Conservation (phyloP, 2,888 invertebrate genomes). For the Hetaerina titia region DNA sequence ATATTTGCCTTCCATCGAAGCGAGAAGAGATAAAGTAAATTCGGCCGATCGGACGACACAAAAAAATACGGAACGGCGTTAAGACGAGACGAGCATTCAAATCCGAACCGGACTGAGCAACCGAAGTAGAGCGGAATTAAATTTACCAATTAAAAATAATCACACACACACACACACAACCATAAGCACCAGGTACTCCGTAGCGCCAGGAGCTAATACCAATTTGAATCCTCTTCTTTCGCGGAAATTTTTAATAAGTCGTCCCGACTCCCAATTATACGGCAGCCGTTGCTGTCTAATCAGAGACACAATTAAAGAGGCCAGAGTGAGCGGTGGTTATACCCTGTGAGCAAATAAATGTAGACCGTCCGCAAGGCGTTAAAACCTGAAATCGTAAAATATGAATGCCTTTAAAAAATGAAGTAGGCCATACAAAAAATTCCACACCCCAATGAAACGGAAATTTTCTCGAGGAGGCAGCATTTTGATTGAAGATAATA, state of each 20-base stretch:
- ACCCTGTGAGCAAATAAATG: neutral
- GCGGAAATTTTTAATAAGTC: conserved; percentile 25
- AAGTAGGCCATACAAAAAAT: too few relatives aligned
- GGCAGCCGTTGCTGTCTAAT: neutral
- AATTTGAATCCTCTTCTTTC: neutral
- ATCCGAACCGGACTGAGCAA: neutral
- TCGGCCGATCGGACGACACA: neutral
- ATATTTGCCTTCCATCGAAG: neutral
- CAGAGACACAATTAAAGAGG: neutral
- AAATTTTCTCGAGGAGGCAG: too few relatives aligned
- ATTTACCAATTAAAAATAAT: neutral
- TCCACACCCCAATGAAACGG: too few relatives aligned
- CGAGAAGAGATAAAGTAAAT: neutral
- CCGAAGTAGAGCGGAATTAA: neutral
- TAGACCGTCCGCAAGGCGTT: neutral
- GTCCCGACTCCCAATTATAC: neutral
- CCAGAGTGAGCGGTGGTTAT: neutral
- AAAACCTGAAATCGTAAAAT: neutral
- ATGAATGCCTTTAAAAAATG: too few relatives aligned
- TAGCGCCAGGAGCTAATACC: neutral
- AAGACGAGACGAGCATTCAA: too few relatives aligned
- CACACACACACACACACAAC: neutral
- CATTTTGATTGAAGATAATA: too few relatives aligned
- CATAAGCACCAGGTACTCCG: neutral
- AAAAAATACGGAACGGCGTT: too few relatives aligned